A percentile compares a stretch with the other conserved stretches of the same genome.
phyloP scores from a whole-genome alignment of 2,797 vertebrate species.

The Atherinosoma microstoma region DNA sequence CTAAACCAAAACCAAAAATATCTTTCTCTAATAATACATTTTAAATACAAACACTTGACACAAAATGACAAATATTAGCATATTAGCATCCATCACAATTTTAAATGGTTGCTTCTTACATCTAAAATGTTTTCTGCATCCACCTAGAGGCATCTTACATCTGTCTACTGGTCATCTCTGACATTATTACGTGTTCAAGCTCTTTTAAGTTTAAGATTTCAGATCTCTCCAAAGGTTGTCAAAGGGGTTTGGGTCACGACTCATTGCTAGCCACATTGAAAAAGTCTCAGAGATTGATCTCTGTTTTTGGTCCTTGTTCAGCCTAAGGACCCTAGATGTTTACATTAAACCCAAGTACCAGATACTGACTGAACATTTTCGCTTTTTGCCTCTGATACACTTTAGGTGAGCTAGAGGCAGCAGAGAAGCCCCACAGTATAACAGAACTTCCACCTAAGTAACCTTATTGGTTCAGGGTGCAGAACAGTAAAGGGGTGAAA shows the following conservation, averaged over 20 bases:
- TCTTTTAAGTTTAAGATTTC: background rate
- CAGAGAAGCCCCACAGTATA: background rate
- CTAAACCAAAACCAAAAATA: background rate
- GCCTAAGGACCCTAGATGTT: background rate
- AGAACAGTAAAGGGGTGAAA: conserved; percentile 2
- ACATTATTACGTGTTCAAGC: background rate
- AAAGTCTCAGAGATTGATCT: background rate
- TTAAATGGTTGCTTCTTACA: background rate
- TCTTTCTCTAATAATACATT: background rate
- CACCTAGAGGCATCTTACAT: background rate
- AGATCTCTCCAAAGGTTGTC: background rate
- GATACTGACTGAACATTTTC: background rate
- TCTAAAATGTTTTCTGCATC: background rate
- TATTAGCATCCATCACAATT: background rate
- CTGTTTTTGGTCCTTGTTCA: background rate
- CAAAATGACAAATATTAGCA: background rate
- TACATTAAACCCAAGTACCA: background rate
- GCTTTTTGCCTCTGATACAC: background rate
- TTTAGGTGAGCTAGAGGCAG: background rate
- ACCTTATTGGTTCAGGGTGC: background rate
- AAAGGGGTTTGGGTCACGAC: background rate
- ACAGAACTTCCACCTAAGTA: background rate
- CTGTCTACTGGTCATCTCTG: background rate
- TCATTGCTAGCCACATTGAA: background rate
- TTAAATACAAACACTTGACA: background rate